Evolutionary conservation across 2,797 vertebrate species (phyloP).

Genomic region (Rousettus madagascariensis): DNA sequence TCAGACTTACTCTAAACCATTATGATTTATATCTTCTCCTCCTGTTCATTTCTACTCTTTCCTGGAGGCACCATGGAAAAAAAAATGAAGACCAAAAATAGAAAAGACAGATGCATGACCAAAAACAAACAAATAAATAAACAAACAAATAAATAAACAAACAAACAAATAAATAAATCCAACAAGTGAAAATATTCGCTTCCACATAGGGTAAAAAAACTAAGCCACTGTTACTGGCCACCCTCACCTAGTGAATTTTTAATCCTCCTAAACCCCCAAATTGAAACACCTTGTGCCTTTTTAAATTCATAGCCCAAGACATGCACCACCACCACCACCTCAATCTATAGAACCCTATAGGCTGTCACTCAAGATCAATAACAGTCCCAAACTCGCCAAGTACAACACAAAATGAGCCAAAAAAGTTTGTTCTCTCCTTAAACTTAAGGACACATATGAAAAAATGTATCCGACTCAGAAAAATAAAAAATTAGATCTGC

Average conservation of each 20-base stretch:
- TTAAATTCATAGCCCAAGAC: slow-evolving; percentile 11
- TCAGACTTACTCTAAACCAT: not conserved
- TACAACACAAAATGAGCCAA: slow-evolving; percentile 12
- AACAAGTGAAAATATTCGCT: not conserved
- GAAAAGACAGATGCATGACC: not conserved
- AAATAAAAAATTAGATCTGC: not conserved
- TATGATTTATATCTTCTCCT: not conserved
- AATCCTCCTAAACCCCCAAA: not conserved
- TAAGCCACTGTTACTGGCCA: not conserved
- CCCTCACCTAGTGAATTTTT: not conserved
- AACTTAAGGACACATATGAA: not conserved
- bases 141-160: no score
- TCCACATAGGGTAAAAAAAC: not conserved
- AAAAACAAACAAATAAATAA: not conserved
- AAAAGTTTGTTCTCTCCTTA: not conserved
- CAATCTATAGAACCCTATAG: not conserved
- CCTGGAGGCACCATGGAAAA: not conserved
- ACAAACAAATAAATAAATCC: not conserved
- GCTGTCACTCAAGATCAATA: not conserved
- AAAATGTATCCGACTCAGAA: not conserved
- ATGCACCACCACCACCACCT: not conserved
- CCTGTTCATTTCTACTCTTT: not conserved
- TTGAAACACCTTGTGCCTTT: not conserved
- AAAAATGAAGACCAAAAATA: slow-evolving; percentile 14
- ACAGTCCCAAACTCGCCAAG: not conserved